phyloP scores from a whole-genome alignment of 2,113 vertebrate species.

The Alouatta palliata region DNA sequence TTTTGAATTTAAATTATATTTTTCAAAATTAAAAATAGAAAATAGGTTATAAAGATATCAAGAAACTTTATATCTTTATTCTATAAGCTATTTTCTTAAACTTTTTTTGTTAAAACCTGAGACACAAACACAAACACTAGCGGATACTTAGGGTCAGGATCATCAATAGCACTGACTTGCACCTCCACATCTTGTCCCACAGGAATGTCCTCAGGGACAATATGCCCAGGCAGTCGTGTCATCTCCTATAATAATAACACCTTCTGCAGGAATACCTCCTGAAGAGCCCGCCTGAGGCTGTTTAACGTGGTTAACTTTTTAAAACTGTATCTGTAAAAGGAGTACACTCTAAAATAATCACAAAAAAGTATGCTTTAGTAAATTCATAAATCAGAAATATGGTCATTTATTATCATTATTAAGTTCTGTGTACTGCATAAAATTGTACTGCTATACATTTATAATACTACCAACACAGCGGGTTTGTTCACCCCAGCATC shows the following conservation, averaged over 20 bases:
- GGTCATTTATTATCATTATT: neutral
- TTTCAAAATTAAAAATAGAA: too few relatives aligned
- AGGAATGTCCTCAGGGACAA: neutral
- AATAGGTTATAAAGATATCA: too few relatives aligned
- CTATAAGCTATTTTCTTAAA: too few relatives aligned
- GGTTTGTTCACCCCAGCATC: neutral
- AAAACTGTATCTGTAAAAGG: neutral
- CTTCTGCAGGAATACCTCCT: neutral
- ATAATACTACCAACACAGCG: neutral
- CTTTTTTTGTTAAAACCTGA: neutral
- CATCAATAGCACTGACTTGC: neutral
- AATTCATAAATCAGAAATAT: neutral
- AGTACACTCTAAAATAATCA: neutral
- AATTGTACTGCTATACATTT: neutral
- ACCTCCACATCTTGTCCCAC: neutral
- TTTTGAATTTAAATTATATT: too few relatives aligned
- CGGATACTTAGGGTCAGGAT: neutral
- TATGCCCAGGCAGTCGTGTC: fast-evolving
- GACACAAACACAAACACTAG: neutral
- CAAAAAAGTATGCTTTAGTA: neutral
- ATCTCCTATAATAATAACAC: neutral
- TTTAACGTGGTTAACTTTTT: neutral
- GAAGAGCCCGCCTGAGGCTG: neutral
- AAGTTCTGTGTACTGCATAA: neutral
- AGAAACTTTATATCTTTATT: too few relatives aligned